phyloP scores from a whole-genome alignment of 1,140 invertebrate species.

The Sitophilus oryzae region DNA sequence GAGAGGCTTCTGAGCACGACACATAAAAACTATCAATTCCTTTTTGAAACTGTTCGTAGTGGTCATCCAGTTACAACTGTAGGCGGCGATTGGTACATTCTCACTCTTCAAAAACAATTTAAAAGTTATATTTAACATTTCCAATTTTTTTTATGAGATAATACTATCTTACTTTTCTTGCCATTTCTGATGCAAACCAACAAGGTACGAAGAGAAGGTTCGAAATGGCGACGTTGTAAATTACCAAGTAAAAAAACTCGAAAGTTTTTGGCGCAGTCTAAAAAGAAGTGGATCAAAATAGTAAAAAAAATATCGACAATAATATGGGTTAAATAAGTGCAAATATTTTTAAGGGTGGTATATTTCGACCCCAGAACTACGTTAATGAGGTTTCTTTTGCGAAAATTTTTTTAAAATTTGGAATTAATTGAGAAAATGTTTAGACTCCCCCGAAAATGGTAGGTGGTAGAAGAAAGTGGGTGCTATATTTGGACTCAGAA shows the following conservation, averaged over 20 bases:
- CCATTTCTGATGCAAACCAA: slow-evolving; percentile 6
- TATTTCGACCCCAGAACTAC: too few relatives aligned
- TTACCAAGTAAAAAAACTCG: background rate
- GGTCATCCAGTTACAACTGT: slow-evolving; percentile 4
- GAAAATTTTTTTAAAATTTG: too few relatives aligned
- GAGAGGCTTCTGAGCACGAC: slow-evolving; percentile 2
- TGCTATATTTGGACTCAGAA: too few relatives aligned
- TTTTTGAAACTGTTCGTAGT: slow-evolving; percentile 3
- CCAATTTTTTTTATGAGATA: background rate
- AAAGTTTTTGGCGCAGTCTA: slow-evolving; percentile 4
- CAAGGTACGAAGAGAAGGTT: slow-evolving; percentile 1
- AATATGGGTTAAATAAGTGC: too few relatives aligned
- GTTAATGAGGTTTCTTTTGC: too few relatives aligned
- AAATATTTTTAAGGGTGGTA: too few relatives aligned
- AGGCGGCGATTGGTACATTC: slow-evolving; percentile 6
- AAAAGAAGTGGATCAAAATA: too few relatives aligned
- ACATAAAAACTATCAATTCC: slow-evolving; percentile 9
- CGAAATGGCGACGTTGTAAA: background rate
- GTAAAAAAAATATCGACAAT: too few relatives aligned
- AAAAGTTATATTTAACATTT: background rate
- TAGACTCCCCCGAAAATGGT: too few relatives aligned
- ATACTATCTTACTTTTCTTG: background rate
- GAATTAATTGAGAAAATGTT: too few relatives aligned
- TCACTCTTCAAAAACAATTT: slow-evolving; percentile 8
- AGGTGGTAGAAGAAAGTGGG: too few relatives aligned